Conservation (phyloP, 2,797 vertebrate species). For the Agapornis canus region DNA sequence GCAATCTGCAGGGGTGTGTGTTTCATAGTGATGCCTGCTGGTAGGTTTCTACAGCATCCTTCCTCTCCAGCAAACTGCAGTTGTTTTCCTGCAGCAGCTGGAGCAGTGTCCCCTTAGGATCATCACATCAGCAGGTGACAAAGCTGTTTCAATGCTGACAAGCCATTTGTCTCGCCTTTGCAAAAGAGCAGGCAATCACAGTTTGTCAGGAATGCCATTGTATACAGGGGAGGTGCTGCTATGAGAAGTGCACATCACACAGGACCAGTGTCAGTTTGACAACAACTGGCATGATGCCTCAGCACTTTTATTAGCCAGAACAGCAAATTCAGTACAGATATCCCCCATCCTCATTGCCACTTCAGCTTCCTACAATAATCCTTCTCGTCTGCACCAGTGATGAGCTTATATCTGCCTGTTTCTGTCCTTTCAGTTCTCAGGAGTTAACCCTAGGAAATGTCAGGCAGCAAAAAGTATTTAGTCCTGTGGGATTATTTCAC, state of each 20-base stretch:
- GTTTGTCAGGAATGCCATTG: background rate
- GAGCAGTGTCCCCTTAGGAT: background rate
- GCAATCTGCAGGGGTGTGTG: too few relatives aligned
- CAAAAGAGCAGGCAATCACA: background rate
- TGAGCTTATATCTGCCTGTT: background rate
- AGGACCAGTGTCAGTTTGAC: background rate
- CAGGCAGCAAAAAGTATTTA: background rate
- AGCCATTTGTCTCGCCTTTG: background rate
- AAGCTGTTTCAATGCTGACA: background rate
- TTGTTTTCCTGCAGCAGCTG: accelerated
- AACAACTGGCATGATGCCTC: background rate
- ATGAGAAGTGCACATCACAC: background rate
- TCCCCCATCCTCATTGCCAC: background rate
- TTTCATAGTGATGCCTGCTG: accelerated
- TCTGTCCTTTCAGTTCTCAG: accelerated
- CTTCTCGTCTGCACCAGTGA: background rate
- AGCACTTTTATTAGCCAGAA: background rate
- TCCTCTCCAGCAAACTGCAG: background rate
- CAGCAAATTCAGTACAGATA: background rate
- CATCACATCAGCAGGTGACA: background rate
- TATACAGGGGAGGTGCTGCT: background rate
- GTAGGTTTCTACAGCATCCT: background rate
- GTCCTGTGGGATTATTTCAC: background rate
- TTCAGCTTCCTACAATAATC: background rate
- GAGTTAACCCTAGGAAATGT: background rate